Conservation (phyloP, 2,113 vertebrate genomes). For the Nesogale talazaci region DNA sequence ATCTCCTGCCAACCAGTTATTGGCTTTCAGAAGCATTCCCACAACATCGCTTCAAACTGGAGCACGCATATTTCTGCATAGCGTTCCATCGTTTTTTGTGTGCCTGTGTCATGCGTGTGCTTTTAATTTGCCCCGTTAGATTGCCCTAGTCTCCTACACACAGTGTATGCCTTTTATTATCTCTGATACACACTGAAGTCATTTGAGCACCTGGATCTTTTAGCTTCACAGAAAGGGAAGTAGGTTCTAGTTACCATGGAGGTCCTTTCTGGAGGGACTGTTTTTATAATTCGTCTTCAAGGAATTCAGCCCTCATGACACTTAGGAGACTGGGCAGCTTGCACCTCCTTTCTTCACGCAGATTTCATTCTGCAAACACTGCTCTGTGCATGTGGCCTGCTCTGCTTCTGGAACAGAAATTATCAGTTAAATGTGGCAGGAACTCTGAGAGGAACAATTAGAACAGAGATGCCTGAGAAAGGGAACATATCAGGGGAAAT, state of each 20-base stretch:
- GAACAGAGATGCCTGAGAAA: slow-evolving; percentile 42
- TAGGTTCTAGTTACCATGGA: neutral
- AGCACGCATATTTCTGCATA: neutral
- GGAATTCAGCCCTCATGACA: neutral
- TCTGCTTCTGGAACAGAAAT: neutral
- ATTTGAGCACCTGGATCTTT: neutral
- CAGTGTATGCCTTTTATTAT: neutral
- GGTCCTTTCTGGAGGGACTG: neutral
- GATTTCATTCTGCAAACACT: neutral
- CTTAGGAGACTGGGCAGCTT: neutral
- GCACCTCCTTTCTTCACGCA: neutral
- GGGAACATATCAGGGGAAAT: neutral
- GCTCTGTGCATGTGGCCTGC: neutral
- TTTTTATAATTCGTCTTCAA: neutral
- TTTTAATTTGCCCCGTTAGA: neutral
- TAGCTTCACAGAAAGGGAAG: neutral
- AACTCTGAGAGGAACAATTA: neutral
- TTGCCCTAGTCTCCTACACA: neutral
- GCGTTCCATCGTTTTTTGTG: neutral
- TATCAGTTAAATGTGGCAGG: neutral
- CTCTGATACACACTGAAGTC: neutral
- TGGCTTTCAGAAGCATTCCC: neutral
- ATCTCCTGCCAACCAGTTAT: neutral
- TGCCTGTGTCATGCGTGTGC: neutral
- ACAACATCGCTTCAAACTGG: neutral